These are phyloP conservation scores for Oreochromis aureus DNA, from an alignment of 2,113 vertebrate species.

Conservation along the genomic window DNA sequence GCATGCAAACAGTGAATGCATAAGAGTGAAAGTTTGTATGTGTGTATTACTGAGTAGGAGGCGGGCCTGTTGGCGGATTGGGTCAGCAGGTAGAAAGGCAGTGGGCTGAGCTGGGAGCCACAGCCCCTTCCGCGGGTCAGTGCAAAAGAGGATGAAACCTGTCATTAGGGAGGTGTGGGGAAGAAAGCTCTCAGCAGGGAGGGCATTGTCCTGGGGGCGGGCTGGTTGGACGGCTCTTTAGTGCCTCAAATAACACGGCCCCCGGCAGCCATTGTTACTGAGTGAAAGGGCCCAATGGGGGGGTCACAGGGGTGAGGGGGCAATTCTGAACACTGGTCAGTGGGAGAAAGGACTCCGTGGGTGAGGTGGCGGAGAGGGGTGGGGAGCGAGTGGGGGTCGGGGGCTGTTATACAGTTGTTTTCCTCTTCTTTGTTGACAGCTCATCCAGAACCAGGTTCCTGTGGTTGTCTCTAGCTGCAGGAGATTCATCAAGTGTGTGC, in stretches of 20 bases:
- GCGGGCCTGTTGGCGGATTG: slow-evolving; percentile 10
- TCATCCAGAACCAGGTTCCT: slow-evolving; percentile 65
- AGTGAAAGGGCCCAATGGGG: slow-evolving; percentile 66
- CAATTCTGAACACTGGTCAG: slow-evolving; percentile 63
- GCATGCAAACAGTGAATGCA: neutral
- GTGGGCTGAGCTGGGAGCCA: slow-evolving; percentile 45
- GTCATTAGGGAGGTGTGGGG: slow-evolving; percentile 76
- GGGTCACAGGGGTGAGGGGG: slow-evolving; percentile 58
- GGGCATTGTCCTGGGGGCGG: slow-evolving; percentile 68
- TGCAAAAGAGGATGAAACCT: slow-evolving; percentile 76
- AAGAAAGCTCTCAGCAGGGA: slow-evolving; percentile 68
- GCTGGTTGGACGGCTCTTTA: slow-evolving; percentile 70
- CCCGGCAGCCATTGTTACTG: slow-evolving; percentile 66
- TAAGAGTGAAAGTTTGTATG: slow-evolving; percentile 37
- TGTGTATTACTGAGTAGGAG: slow-evolving; percentile 41
- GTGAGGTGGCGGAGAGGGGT: slow-evolving; percentile 22
- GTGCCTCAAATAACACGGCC: slow-evolving; percentile 76
- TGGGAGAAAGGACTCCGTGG: slow-evolving; percentile 59
- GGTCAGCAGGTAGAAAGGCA: slow-evolving; percentile 55
- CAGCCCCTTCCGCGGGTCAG: slow-evolving; percentile 56
- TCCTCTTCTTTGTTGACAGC: slow-evolving; percentile 66
- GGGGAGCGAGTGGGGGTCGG: slow-evolving; percentile 11
- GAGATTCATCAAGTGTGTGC: neutral
- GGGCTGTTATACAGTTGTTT: slow-evolving; percentile 68
- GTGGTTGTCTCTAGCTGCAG: neutral